phyloP scores from a whole-genome alignment of 2,113 vertebrate genomes.

The Mesitornis unicolor region DNA sequence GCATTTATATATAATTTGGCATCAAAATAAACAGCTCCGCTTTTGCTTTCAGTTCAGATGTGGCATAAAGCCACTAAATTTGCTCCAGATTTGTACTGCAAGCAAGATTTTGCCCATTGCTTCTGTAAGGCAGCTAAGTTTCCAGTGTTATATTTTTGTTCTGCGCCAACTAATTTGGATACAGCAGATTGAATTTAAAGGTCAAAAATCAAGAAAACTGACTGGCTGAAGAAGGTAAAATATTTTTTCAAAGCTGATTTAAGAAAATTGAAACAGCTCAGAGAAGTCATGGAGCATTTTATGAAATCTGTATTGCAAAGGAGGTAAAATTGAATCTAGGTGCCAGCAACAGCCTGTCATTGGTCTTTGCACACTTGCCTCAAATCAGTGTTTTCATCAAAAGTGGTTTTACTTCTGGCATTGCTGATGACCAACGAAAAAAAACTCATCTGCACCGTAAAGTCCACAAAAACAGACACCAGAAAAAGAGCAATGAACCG shows the following conservation, averaged over 20 bases:
- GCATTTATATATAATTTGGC: not conserved
- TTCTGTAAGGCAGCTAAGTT: not conserved
- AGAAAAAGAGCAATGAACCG: not conserved
- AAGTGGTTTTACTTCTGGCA: not conserved
- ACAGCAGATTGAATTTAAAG: not conserved
- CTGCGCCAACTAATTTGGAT: not conserved
- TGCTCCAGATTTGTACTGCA: not conserved
- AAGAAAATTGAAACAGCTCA: not conserved
- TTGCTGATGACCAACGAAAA: not conserved
- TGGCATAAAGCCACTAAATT: not conserved
- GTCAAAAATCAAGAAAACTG: not conserved
- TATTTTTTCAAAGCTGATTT: conserved; percentile 9
- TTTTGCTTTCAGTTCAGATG: not conserved
- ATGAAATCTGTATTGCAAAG: conserved; percentile 23
- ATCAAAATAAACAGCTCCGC: not conserved
- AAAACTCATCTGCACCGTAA: not conserved
- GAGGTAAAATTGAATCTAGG: conserved; percentile 30
- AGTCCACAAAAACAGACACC: not conserved
- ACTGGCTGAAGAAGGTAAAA: not conserved
- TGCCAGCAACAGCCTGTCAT: not conserved
- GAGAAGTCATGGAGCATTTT: not conserved
- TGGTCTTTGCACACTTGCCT: not conserved
- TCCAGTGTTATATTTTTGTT: not conserved
- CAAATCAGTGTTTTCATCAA: not conserved
- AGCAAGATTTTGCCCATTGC: not conserved